phyloP scores from a whole-genome alignment of 2,888 invertebrate genomes.

The Eristalis pertinax region DNA sequence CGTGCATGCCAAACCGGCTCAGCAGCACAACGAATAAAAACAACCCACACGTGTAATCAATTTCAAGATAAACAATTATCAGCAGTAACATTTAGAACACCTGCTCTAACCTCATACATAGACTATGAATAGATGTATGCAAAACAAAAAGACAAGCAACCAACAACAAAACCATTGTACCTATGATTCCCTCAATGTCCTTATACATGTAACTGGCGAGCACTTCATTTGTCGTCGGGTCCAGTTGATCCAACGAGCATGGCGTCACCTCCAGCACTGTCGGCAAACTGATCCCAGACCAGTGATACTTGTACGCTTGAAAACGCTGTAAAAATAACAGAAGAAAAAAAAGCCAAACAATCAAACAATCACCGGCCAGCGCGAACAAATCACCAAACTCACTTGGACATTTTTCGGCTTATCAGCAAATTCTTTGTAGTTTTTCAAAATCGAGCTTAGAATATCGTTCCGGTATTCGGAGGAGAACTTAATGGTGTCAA shows the following conservation, averaged over 20 bases:
- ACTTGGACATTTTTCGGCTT: slow-evolving; percentile 90
- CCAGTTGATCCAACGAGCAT: slow-evolving; percentile 94
- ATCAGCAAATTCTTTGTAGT: slow-evolving; percentile 89
- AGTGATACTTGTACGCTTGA: slow-evolving; percentile 96
- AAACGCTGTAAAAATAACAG: slow-evolving; percentile 85
- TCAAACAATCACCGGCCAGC: neutral
- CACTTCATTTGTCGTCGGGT: slow-evolving; percentile 91
- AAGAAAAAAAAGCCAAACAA: slow-evolving; percentile 33
- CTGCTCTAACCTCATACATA: slow-evolving; percentile 24
- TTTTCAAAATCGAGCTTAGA: slow-evolving; percentile 94
- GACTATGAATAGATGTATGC: slow-evolving; percentile 21
- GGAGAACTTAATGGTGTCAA: slow-evolving; percentile 97
- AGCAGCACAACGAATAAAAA: too few species aligned
- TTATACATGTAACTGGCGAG: slow-evolving; percentile 93
- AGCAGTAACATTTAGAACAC: neutral
- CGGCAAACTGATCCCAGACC: slow-evolving; percentile 95
- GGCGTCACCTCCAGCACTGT: slow-evolving; percentile 95
- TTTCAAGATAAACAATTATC: neutral
- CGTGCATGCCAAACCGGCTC: too few species aligned
- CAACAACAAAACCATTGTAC: slow-evolving; percentile 75
- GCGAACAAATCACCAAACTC: slow-evolving; percentile 78
- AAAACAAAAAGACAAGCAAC: neutral
- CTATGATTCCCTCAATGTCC: slow-evolving; percentile 90
- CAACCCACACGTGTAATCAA: neutral
- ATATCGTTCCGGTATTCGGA: slow-evolving; percentile 96